These are phyloP conservation scores for Sarcoramphus papa DNA, from an alignment of 2,797 vertebrate genomes.

Conservation along the genomic window DNA sequence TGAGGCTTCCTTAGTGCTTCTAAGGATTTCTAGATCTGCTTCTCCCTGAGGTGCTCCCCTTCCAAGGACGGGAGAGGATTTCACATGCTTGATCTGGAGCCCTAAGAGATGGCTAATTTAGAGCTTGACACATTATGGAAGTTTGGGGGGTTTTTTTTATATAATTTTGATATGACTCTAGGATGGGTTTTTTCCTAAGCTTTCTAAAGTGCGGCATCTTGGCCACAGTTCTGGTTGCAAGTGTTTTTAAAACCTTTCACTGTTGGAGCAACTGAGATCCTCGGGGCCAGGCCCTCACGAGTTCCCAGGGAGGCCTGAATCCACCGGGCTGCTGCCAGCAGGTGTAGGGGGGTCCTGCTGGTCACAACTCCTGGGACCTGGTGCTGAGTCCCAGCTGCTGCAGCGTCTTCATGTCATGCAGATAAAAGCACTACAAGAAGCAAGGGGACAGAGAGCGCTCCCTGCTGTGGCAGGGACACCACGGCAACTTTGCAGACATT, in stretches of 20 bases:
- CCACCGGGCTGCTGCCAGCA: not conserved
- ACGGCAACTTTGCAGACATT: not conserved
- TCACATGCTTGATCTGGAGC: not conserved
- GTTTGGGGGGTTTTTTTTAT: not conserved
- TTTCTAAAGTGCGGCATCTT: not conserved
- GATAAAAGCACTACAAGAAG: not conserved
- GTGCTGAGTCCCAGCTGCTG: not conserved
- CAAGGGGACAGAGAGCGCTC: rapidly evolving
- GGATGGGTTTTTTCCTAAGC: rapidly evolving
- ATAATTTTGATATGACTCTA: not conserved
- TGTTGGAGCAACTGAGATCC: not conserved
- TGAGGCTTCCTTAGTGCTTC: not conserved
- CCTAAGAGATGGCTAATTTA: not conserved
- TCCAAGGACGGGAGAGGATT: not conserved
- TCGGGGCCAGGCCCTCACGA: rapidly evolving
- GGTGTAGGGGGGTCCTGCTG: not conserved
- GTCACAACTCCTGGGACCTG: not conserved
- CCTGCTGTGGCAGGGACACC: rapidly evolving
- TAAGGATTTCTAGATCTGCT: not conserved
- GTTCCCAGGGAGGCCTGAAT: not conserved
- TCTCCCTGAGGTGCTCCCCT: not conserved
- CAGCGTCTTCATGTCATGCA: not conserved
- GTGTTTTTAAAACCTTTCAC: not conserved
- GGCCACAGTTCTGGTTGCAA: not conserved
- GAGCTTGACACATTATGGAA: not conserved